These are phyloP conservation scores for Apogon talboti DNA, from an alignment of 2,797 vertebrate genomes.

Conservation along the genomic window DNA sequence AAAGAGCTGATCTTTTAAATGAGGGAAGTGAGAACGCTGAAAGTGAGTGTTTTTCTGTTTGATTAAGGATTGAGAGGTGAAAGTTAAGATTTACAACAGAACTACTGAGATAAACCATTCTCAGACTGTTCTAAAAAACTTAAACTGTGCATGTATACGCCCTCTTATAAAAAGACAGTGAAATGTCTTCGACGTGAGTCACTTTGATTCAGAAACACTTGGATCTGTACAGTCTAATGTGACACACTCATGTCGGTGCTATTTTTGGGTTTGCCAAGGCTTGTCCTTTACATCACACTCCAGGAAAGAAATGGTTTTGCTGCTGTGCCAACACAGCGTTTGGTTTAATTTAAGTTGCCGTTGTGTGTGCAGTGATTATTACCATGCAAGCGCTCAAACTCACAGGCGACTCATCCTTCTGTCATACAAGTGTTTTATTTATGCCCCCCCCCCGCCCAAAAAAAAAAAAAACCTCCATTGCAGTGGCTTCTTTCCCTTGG, in stretches of 20 bases:
- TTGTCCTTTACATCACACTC: conserved; percentile 35
- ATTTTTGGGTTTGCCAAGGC: conserved; percentile 55
- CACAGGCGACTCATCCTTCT: conserved; percentile 14
- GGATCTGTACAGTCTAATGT: conserved; percentile 45
- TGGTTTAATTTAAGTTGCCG: conserved; percentile 7
- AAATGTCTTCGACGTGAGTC: conserved; percentile 68
- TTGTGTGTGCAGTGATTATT: neutral
- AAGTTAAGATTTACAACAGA: neutral
- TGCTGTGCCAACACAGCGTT: conserved; percentile 4
- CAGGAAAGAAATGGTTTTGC: conserved; percentile 19
- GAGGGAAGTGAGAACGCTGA: neutral
- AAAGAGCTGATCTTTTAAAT: neutral
- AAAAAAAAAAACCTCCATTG: neutral
- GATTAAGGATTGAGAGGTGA: neutral
- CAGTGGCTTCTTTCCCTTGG: neutral
- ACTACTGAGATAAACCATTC: neutral
- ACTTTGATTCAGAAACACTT: conserved; percentile 59
- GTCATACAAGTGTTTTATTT: conserved; percentile 15
- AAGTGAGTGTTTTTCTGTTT: neutral
- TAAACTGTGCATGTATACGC: neutral
- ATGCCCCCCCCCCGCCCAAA: neutral
- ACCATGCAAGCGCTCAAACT: conserved; percentile 19
- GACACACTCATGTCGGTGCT: conserved; percentile 37
- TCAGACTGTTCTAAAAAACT: conserved; percentile 7
- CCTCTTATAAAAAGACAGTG: conserved; percentile 10